Evolutionary conservation across 2,113 vertebrate genomes (phyloP).

Genomic region (Tenrec ecaudatus): DNA sequence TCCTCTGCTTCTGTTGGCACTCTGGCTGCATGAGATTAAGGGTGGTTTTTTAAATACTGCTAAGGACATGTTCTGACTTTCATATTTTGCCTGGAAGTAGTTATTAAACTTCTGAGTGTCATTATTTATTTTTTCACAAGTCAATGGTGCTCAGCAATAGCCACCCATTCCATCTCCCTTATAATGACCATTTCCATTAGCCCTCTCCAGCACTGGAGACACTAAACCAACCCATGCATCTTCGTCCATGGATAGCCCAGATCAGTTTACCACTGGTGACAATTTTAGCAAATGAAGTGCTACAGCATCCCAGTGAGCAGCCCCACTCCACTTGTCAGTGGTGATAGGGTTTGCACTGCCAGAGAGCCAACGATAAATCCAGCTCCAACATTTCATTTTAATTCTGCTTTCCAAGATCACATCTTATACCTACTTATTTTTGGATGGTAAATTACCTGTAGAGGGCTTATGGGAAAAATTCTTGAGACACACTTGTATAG

Average conservation of each 20-base stretch:
- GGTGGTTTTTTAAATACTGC: background rate
- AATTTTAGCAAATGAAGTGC: background rate
- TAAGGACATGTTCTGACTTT: slow-evolving; percentile 29
- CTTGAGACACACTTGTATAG: background rate
- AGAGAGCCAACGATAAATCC: background rate
- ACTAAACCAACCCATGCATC: background rate
- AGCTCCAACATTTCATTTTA: background rate
- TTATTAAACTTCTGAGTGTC: slow-evolving; percentile 54
- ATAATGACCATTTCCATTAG: slow-evolving; percentile 15
- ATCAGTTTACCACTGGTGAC: background rate
- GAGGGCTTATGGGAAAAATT: background rate
- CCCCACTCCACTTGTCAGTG: background rate
- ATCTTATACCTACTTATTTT: background rate
- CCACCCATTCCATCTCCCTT: slow-evolving; percentile 8
- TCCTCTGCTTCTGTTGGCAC: slow-evolving; percentile 3
- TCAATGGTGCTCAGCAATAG: slow-evolving; percentile 41
- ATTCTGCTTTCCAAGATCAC: background rate
- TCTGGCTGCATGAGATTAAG: background rate
- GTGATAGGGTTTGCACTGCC: background rate
- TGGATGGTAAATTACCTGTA: background rate
- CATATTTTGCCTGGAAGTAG: slow-evolving; percentile 47
- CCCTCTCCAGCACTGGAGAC: background rate
- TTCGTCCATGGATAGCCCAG: background rate
- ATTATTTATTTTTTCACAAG: slow-evolving; percentile 64
- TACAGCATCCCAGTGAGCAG: background rate